These are phyloP conservation scores for Xylota segnis DNA, from an alignment of 2,888 invertebrate genomes.

Conservation along the genomic window DNA sequence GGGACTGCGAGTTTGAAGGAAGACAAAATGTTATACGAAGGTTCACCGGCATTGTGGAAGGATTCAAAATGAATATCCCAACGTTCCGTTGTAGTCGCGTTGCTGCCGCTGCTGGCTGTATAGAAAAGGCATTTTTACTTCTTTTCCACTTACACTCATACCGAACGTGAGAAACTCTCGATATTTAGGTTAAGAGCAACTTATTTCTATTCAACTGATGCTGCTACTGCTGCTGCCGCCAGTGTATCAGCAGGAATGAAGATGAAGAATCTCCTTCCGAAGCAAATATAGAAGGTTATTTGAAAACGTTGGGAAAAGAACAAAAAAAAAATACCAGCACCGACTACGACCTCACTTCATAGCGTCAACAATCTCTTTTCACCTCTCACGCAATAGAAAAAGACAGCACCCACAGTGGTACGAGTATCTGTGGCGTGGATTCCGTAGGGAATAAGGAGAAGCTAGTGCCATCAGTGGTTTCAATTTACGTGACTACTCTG, in stretches of 20 bases:
- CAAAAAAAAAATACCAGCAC: neutral
- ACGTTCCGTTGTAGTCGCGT: slow-evolving; percentile 22
- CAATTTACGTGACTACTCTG: slow-evolving; percentile 71
- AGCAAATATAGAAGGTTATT: slow-evolving; percentile 35
- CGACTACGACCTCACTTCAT: neutral
- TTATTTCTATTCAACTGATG: slow-evolving; percentile 70
- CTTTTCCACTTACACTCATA: slow-evolving; percentile 28
- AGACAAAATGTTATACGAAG: slow-evolving; percentile 30
- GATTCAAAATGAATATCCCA: slow-evolving; percentile 50
- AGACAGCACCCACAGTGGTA: slow-evolving; percentile 19
- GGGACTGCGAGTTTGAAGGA: slow-evolving; percentile 25
- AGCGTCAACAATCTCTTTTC: slow-evolving; percentile 49
- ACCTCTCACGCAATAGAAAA: slow-evolving; percentile 49
- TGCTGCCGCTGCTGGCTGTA: neutral
- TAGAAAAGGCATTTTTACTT: slow-evolving; percentile 34
- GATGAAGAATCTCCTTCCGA: slow-evolving; percentile 51
- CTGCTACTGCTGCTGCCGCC: slow-evolving; percentile 32
- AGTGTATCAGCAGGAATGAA: slow-evolving; percentile 61
- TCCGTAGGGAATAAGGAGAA: slow-evolving; percentile 20
- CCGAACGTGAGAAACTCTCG: slow-evolving; percentile 73
- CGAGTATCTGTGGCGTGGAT: neutral
- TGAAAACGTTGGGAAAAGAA: slow-evolving; percentile 19
- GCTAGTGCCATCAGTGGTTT: slow-evolving; percentile 59
- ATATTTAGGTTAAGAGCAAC: slow-evolving; percentile 75
- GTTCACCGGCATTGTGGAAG: slow-evolving; percentile 29